These are phyloP conservation scores for Tauraco erythrolophus DNA, from an alignment of 2,113 vertebrate genomes.

Conservation along the genomic window DNA sequence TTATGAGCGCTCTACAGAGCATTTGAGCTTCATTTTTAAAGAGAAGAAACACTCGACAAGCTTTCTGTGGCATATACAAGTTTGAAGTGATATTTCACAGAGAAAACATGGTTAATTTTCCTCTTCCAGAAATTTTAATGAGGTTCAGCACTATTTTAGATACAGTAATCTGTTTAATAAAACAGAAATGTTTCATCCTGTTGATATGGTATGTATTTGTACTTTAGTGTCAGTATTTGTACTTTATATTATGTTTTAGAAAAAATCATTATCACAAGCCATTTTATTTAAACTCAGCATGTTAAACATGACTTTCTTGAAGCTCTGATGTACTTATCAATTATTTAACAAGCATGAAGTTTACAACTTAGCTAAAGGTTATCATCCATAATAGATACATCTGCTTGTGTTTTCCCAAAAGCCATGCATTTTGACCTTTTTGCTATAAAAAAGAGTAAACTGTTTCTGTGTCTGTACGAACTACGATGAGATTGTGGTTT, in stretches of 20 bases:
- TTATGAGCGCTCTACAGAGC: constrained; percentile 15
- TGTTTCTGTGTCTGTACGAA: neutral
- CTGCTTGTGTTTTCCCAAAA: neutral
- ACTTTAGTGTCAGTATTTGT: neutral
- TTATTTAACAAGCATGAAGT: constrained; percentile 13
- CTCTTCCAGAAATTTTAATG: neutral
- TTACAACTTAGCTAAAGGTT: constrained; percentile 31
- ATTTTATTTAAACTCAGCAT: neutral
- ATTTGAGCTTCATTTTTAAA: constrained; percentile 32
- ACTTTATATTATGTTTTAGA: neutral
- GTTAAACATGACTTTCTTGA: neutral
- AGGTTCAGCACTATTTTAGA: neutral
- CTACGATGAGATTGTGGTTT: neutral
- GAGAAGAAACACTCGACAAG: neutral
- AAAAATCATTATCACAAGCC: neutral
- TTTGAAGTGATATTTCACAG: neutral
- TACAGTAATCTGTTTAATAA: neutral
- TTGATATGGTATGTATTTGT: neutral
- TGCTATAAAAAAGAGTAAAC: neutral
- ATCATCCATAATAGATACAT: constrained; percentile 2
- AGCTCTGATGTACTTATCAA: neutral
- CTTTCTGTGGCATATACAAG: neutral
- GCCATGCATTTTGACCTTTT: neutral
- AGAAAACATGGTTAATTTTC: neutral
- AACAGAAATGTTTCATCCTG: neutral